phyloP scores from a whole-genome alignment of 37 sponge, comb jelly and placozoan species.

The Spongilla lacustris region DNA sequence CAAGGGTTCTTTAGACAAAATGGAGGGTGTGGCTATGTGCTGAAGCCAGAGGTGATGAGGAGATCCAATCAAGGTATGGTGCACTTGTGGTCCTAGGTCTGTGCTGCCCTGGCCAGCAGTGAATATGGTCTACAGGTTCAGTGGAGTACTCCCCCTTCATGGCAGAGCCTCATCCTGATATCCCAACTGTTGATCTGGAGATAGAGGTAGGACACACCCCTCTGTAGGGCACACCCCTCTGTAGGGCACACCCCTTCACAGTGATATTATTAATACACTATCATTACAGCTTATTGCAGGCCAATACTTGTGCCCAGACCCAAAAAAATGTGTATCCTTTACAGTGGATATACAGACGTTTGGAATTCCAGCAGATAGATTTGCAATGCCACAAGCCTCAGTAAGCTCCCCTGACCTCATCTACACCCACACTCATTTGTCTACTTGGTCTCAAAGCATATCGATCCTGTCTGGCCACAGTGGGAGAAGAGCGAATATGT shows the following conservation, averaged over 20 bases:
- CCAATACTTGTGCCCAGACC: background rate
- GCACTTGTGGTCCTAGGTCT: background rate
- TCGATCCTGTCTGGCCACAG: slow-evolving; percentile 29
- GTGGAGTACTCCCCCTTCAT: slow-evolving; percentile 6
- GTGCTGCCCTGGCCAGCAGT: background rate
- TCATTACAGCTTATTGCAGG: slow-evolving; percentile 20
- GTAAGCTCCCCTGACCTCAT: background rate
- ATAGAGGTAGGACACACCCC: background rate
- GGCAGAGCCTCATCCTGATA: slow-evolving; percentile 9
- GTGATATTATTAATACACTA: background rate
- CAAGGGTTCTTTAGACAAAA: slow-evolving; percentile 40
- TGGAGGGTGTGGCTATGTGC: slow-evolving; percentile 60
- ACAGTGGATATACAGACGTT: background rate
- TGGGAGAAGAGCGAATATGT: slow-evolving; percentile 21
- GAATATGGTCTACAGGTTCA: slow-evolving; percentile 1
- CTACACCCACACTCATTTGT: background rate
- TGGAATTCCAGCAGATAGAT: slow-evolving; percentile 10
- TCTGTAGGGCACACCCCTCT: background rate
- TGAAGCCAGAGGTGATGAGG: slow-evolving; percentile 41
- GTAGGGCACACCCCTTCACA: background rate
- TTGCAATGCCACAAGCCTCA: background rate
- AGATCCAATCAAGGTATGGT: background rate
- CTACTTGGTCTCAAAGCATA: background rate
- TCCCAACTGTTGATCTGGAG: background rate
- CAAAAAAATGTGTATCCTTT: background rate